Percentiles rank a stretch among this genome's conserved stretches.
Evolutionary conservation across 2,113 vertebrate genomes (phyloP).

Genomic region (Crotalus tigris): DNA sequence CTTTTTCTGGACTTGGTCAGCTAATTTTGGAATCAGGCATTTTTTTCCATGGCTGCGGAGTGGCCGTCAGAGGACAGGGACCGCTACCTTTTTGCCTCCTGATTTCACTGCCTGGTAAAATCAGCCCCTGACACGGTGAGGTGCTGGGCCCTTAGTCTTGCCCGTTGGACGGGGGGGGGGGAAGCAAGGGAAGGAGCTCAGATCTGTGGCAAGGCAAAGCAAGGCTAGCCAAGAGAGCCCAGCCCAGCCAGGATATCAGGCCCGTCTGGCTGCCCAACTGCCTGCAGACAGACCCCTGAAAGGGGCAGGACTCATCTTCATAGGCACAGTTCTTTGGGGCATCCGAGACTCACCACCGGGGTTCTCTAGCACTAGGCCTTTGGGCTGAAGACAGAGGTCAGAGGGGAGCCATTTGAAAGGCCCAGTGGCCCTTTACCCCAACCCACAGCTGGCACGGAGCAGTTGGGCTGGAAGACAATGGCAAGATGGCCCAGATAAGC

Average conservation of each 20-base stretch:
- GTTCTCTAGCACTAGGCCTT: neutral
- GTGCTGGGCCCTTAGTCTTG: neutral
- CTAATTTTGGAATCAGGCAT: neutral
- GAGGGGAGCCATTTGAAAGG: neutral
- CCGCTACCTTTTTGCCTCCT: neutral
- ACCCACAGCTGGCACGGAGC: neutral
- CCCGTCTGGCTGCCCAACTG: neutral
- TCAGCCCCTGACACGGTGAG: neutral
- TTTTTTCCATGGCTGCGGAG: neutral
- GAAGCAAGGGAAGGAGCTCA: neutral
- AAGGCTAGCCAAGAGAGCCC: neutral
- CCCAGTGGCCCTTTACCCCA: neutral
- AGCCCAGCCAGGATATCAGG: neutral
- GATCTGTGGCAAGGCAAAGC: neutral
- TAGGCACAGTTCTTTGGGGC: neutral
- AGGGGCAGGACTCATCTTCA: neutral
- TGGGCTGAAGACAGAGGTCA: neutral
- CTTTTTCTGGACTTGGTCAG: neutral
- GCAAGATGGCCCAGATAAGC: neutral
- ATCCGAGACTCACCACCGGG: neutral
- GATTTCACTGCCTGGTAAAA: neutral
- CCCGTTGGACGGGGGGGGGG: neutral
- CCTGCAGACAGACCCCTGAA: neutral
- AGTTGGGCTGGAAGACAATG: neutral
- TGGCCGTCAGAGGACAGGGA: neutral